Evolutionary conservation across 2,113 vertebrate genomes (phyloP).

Genomic region (Globicephala melas): DNA sequence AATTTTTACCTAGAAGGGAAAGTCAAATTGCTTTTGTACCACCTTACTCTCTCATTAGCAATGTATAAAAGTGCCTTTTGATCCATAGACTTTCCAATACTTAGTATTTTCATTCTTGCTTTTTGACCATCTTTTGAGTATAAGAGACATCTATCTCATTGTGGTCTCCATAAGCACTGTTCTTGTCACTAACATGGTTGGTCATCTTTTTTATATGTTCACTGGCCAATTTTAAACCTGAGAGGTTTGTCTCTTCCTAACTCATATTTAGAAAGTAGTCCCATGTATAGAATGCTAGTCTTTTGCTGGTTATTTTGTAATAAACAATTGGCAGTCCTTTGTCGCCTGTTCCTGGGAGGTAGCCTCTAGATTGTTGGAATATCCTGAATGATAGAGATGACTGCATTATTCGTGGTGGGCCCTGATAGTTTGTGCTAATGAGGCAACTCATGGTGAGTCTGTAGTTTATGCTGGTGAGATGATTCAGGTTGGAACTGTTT

Average conservation of each 20-base stretch:
- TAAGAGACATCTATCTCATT: background rate
- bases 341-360: background rate
- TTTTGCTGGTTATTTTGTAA: background rate
- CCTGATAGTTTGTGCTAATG: background rate
- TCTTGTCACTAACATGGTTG: background rate
- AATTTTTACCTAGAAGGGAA: background rate
- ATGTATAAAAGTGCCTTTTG: background rate
- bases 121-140: background rate
- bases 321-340: background rate
- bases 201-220: background rate
- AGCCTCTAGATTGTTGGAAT: background rate
- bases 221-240: background rate
- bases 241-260: background rate
- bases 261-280: background rate
- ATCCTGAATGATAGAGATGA: background rate
- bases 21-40: background rate
- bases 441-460: background rate
- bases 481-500: background rate
- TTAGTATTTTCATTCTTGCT: background rate
- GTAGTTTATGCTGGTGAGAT: background rate
- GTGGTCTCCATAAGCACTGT: background rate
- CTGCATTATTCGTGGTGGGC: background rate
- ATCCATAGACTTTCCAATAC: background rate
- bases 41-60: background rate
- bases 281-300: background rate